Base-by-base conservation (phyloP, 2,113 vertebrate species). In the Podarcis raffonei region DNA sequence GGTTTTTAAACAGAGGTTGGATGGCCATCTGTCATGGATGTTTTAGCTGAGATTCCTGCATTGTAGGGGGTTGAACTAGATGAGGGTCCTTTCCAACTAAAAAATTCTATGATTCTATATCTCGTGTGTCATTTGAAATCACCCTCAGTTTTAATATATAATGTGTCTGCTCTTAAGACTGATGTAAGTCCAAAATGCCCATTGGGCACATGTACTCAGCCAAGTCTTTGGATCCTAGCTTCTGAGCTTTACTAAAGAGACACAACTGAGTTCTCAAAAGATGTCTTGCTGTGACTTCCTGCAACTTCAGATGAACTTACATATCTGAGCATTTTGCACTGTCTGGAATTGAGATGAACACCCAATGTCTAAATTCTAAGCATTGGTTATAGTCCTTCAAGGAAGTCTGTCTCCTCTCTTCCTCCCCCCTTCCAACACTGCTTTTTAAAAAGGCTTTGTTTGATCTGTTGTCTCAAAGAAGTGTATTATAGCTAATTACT, bases 401-500 rank as follows among this genome's bases (percentile, higher is more conserved):
- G 88, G 94, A 89, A 90, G 23, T 32, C 30, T 35, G 12, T 90
- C 72, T 78, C 2, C 23, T 8, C 48, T 83, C 81, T 81, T 62
- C 90, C 88, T 84, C 82, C 48, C 48, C 48, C 48, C 48, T 85
- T 3, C 72, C 27, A n/a, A 39, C 87, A 87, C 89, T 91, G 7
- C 83, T 92, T 94, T 95, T 92, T 90, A 90, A 92, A 90, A 94
- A 32, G n/a, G 74, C 13, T 62, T 65, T 59, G 72, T 93, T 96
- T 95, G 94, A 95, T 96, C 89, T 94, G 84, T 84, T 92, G 90
- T 95, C 94, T 95, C 89, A 89, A 93, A 87, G 81, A 90, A 93
- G 94, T 59, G 85, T 90, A 94, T 94, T 94, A 89, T 32, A 80
- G 91, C 92, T 96, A 94, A 96, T 96, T 95, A 94, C 95, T 95